A percentile compares a stretch with the other conserved stretches of the same genome.
Conservation (phyloP, 1,140 invertebrate species). For the Tetragonula clypearis region DNA sequence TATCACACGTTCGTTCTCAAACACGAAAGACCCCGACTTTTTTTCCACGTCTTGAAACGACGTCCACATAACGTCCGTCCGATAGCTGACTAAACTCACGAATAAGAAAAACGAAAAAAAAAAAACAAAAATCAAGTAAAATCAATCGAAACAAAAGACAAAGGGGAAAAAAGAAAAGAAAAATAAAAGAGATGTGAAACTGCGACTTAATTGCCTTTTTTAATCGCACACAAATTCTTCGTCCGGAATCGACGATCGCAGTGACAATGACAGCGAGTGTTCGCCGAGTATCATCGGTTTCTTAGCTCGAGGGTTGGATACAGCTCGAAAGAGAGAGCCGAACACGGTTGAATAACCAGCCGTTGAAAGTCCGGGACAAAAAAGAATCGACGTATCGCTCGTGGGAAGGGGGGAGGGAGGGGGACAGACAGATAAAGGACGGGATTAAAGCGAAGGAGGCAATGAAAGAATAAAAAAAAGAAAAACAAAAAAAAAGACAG, state of each 20-base stretch:
- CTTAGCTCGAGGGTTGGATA: background rate
- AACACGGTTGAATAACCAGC: background rate
- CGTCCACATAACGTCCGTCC: slow-evolving; percentile 22
- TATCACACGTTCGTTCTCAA: slow-evolving; percentile 62
- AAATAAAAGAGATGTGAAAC: background rate
- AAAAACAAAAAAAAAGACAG: background rate
- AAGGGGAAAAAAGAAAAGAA: background rate
- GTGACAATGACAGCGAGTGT: slow-evolving; percentile 66
- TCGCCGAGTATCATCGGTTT: slow-evolving; percentile 8
- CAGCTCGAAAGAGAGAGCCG: background rate
- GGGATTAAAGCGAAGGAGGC: slow-evolving; percentile 11
- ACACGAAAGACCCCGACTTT: slow-evolving; percentile 42
- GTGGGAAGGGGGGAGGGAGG: background rate
- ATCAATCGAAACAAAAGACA: too few species aligned
- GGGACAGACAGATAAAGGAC: slow-evolving; percentile 30
- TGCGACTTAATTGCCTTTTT: background rate
- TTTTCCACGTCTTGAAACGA: slow-evolving; percentile 20
- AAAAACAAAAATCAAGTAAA: background rate
- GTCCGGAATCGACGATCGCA: slow-evolving; percentile 63
- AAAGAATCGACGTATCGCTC: slow-evolving; percentile 29
- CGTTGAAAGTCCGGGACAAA: slow-evolving; percentile 5
- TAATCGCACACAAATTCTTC: background rate
- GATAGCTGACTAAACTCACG: background rate
- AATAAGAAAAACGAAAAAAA: too few species aligned
- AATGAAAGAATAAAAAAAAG: background rate